phyloP scores from a whole-genome alignment of 2,888 invertebrate species.

The Drosophila affinis region DNA sequence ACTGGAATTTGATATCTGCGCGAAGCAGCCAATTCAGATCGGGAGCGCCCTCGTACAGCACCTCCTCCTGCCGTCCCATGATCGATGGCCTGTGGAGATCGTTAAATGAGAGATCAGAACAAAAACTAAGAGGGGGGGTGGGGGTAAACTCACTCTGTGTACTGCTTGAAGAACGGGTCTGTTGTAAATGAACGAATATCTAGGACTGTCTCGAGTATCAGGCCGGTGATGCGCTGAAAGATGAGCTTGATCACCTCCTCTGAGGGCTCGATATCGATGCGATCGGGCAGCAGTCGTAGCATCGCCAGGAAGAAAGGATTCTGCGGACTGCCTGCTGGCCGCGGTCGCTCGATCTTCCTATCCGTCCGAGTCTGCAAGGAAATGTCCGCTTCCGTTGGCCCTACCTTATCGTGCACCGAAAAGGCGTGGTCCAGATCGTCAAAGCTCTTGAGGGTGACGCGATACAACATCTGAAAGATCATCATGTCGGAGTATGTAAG shows the following conservation, averaged over 20 bases:
- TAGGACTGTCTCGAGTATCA: conserved; percentile 86
- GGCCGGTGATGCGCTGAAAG: conserved; percentile 73
- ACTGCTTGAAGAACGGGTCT: conserved; percentile 90
- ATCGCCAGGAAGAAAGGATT: conserved; percentile 85
- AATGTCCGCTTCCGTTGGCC: conserved; percentile 84
- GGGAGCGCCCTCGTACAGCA: conserved; percentile 90
- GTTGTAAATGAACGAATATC: conserved; percentile 89
- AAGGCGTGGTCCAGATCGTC: conserved; percentile 86
- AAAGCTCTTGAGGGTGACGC: conserved; percentile 87
- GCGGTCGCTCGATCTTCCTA: conserved; percentile 84
- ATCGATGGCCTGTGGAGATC: conserved; percentile 88
- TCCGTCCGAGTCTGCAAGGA: conserved; percentile 83
- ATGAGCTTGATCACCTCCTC: conserved; percentile 81
- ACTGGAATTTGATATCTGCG: conserved; percentile 85
- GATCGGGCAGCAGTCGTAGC: conserved; percentile 85
- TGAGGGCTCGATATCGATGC: conserved; percentile 85
- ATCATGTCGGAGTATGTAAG: conserved; percentile 89
- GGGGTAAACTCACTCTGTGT: conserved; percentile 24
- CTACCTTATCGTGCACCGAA: conserved; percentile 85
- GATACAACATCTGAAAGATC: conserved; percentile 88
- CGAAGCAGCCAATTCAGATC: conserved; percentile 88
- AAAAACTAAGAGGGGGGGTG: no score
- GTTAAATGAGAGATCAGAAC: neutral
- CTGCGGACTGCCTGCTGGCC: conserved; percentile 83
- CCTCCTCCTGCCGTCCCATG: conserved; percentile 91